These are phyloP conservation scores for Ovis aries DNA, from an alignment of 2,113 vertebrate genomes.

Conservation along the genomic window DNA sequence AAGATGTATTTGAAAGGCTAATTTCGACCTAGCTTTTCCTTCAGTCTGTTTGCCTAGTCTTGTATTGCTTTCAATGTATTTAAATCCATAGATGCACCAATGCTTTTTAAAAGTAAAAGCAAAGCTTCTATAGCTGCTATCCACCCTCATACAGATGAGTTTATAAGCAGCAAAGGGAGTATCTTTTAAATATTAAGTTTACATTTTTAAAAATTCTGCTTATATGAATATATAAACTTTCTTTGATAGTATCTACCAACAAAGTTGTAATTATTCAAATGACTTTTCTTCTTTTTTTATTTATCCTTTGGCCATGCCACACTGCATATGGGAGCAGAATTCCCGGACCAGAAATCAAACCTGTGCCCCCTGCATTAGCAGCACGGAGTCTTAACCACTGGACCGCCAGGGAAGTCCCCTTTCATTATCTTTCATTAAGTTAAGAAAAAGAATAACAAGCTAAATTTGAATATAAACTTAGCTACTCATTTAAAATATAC, in stretches of 20 bases:
- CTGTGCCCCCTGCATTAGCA: not conserved
- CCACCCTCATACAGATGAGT: not conserved
- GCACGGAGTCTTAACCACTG: not conserved
- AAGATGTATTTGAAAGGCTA: not conserved
- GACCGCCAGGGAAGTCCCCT: not conserved
- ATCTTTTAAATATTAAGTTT: not conserved
- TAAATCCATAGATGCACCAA: not conserved
- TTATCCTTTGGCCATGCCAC: not conserved
- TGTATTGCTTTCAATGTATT: not conserved
- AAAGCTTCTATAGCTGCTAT: not conserved
- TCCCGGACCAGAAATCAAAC: not conserved
- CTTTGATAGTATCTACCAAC: not conserved
- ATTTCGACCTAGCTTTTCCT: not conserved
- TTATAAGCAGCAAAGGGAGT: not conserved
- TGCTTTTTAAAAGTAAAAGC: not conserved
- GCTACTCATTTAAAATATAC: not conserved
- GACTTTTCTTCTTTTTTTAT: not conserved
- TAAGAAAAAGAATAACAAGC: slow-evolving; percentile 3
- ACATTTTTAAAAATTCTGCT: not conserved
- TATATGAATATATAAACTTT: not conserved
- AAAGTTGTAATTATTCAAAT: not conserved
- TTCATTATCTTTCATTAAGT: slow-evolving; percentile 10
- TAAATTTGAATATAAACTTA: slow-evolving; percentile 5
- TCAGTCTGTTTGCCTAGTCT: not conserved
- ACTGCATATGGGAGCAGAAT: not conserved